Conservation (phyloP, 2,888 invertebrate genomes). For the Drosophila limbata region DNA sequence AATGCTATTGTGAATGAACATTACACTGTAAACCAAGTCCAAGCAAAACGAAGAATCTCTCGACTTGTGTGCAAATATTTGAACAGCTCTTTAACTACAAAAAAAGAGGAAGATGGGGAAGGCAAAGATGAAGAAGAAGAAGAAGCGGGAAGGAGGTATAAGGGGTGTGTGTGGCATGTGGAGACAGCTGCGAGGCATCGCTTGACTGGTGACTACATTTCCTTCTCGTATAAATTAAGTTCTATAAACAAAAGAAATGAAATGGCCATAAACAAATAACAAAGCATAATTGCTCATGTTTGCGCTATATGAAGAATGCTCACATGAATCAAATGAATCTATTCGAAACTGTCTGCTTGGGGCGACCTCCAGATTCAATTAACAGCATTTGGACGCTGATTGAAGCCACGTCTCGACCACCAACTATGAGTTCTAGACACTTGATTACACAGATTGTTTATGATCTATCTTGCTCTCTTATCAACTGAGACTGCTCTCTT, state of each 20-base stretch:
- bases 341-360: conserved; percentile 10
- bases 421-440: conserved; percentile 18
- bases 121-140: neutral
- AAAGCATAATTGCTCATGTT: conserved; percentile 70
- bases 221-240: conserved; percentile 54
- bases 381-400: conserved; percentile 64
- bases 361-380: conserved; percentile 77
- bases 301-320: conserved; percentile 6
- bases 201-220: conserved; percentile 29
- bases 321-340: conserved; percentile 19
- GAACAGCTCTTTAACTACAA: conserved; percentile 36
- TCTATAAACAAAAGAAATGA: conserved; percentile 74
- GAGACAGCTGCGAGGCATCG: conserved; percentile 28
- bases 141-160: neutral
- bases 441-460: conserved; percentile 1
- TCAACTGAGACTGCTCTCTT: conserved; percentile 3
- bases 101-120: neutral
- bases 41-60: conserved; percentile 22
- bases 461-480: conserved; percentile 5
- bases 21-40: conserved; percentile 3
- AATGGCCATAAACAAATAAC: conserved; percentile 73
- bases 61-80: conserved; percentile 48
- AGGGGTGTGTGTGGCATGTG: conserved; percentile 2
- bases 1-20: conserved; percentile 6
- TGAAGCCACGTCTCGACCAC: conserved; percentile 47